These are phyloP conservation scores for Anguilla anguilla DNA, from an alignment of 2,797 vertebrate species.

Conservation along the genomic window DNA sequence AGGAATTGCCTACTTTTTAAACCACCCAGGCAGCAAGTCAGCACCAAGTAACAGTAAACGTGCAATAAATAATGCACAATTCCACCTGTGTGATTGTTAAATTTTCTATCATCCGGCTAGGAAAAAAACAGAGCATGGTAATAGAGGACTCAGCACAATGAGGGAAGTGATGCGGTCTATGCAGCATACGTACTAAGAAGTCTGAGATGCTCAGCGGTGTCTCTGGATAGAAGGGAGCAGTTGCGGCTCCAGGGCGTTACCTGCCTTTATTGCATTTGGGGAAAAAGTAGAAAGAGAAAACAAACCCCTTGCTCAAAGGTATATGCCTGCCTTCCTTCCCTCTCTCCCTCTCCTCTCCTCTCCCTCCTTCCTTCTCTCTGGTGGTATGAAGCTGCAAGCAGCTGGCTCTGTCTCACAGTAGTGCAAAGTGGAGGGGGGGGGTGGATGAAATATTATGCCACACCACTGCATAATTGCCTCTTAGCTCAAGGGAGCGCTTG, in stretches of 20 bases:
- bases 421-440: conserved; percentile 61
- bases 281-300: neutral
- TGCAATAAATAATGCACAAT: neutral
- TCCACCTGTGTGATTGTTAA: neutral
- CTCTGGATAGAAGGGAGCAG: neutral
- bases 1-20: neutral
- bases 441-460: conserved; percentile 79
- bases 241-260: neutral
- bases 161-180: neutral
- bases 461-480: conserved; percentile 79
- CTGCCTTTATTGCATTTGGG: neutral
- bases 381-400: conserved; percentile 69
- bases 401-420: conserved; percentile 53
- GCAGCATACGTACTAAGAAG: neutral
- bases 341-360: conserved; percentile 22
- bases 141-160: neutral
- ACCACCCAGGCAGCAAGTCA: neutral
- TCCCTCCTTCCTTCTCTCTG: conserved; percentile 47
- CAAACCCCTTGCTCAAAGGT: neutral
- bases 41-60: neutral
- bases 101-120: neutral
- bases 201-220: neutral
- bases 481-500: conserved; percentile 77
- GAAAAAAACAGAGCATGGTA: neutral
- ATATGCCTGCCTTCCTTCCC: neutral